phyloP scores from a whole-genome alignment of 2,113 vertebrate genomes.

The Gobius niger region DNA sequence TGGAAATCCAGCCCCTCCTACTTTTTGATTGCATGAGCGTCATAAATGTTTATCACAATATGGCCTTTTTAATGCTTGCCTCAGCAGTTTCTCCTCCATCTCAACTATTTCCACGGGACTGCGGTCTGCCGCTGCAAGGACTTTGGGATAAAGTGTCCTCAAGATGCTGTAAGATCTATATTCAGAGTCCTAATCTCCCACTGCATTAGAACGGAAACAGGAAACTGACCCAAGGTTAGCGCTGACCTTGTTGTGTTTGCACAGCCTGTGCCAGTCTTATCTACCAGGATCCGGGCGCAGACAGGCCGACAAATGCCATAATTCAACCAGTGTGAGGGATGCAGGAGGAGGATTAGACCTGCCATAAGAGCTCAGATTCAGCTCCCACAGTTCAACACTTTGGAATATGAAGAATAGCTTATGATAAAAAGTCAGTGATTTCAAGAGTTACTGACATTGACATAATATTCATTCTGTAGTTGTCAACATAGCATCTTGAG shows the following conservation, averaged over 20 bases:
- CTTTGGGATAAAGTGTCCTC: slow-evolving; percentile 66
- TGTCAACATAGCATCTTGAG: too few species aligned
- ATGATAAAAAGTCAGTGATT: too few species aligned
- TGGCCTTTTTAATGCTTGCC: background rate
- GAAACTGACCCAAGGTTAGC: slow-evolving; percentile 62
- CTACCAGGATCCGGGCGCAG: slow-evolving; percentile 12
- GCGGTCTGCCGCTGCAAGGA: slow-evolving; percentile 30
- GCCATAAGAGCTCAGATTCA: background rate
- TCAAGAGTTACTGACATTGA: too few species aligned
- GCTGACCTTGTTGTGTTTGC: slow-evolving; percentile 61
- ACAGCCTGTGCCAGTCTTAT: slow-evolving; percentile 34
- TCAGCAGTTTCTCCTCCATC: slow-evolving; percentile 2
- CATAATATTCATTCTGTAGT: too few species aligned
- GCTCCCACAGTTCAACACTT: background rate
- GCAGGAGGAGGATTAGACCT: background rate
- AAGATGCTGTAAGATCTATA: slow-evolving; percentile 63
- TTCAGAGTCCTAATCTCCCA: slow-evolving; percentile 67
- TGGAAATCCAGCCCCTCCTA: too few species aligned
- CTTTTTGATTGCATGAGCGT: too few species aligned
- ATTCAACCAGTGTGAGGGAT: slow-evolving; percentile 11
- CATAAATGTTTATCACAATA: too few species aligned
- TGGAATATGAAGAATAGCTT: background rate
- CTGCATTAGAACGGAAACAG: slow-evolving; percentile 56
- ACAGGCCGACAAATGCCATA: slow-evolving; percentile 5
- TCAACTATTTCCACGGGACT: slow-evolving; percentile 17